These are phyloP conservation scores for Drosophila mulleri DNA, from an alignment of 2,888 invertebrate species.

Conservation along the genomic window DNA sequence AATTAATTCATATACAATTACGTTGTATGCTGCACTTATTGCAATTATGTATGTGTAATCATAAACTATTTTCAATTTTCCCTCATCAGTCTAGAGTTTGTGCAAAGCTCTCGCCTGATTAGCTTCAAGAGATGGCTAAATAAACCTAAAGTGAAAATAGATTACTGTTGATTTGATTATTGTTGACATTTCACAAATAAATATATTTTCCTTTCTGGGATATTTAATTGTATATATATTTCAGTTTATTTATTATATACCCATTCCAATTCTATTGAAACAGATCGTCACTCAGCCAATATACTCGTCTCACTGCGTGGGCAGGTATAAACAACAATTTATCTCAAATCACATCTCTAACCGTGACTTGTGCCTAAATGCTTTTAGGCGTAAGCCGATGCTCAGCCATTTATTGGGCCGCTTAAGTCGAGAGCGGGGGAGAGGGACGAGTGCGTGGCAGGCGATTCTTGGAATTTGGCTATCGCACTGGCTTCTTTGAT, in stretches of 20 bases:
- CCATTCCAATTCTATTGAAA: too few species aligned
- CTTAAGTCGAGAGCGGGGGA: too few species aligned
- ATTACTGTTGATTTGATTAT: too few species aligned
- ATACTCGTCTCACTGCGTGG: not conserved
- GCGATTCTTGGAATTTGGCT: not conserved
- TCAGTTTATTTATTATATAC: too few species aligned
- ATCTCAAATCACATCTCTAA: not conserved
- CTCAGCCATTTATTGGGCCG: not conserved
- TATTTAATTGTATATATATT: too few species aligned
- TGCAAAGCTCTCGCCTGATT: slow-evolving; percentile 9
- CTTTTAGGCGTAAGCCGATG: not conserved
- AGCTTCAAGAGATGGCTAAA: not conserved
- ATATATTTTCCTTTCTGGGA: too few species aligned
- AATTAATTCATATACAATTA: slow-evolving; percentile 34
- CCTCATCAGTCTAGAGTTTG: slow-evolving; percentile 23
- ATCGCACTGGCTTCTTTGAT: not conserved
- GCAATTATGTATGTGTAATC: not conserved
- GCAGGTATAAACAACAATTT: not conserved
- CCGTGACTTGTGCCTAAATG: not conserved
- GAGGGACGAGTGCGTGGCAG: not conserved
- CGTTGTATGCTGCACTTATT: slow-evolving; percentile 17
- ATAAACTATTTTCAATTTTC: not conserved
- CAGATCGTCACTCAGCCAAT: not conserved
- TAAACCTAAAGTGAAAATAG: not conserved
- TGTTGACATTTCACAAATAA: too few species aligned